These are phyloP conservation scores for Trissoscelio sp. DNA, from an alignment of 2,888 invertebrate species.

Conservation along the genomic window DNA sequence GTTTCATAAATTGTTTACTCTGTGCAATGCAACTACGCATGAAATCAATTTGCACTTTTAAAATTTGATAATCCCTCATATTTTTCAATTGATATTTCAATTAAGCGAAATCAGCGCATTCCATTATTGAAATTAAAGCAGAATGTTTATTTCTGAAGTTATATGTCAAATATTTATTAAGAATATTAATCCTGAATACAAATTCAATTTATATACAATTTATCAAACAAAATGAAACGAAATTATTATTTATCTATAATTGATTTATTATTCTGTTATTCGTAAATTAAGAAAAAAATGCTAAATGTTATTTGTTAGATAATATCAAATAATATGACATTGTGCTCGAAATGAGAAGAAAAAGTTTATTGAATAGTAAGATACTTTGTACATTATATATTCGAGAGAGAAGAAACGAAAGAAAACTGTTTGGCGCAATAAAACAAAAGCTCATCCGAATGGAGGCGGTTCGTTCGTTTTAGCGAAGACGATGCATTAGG, in stretches of 20 bases:
- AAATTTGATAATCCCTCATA: no score
- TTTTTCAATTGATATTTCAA: no score
- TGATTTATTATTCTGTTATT: no score
- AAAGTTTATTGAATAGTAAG: conserved; percentile 9
- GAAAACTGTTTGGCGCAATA: neutral
- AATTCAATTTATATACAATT: no score
- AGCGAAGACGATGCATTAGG: conserved; percentile 15
- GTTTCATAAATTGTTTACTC: neutral
- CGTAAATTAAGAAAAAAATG: neutral
- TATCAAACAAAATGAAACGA: no score
- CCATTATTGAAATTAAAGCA: no score
- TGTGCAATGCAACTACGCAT: neutral
- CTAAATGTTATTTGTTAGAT: neutral
- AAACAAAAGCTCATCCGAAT: conserved; percentile 17
- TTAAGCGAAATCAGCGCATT: no score
- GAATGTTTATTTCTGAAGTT: no score
- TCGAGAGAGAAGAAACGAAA: conserved; percentile 4
- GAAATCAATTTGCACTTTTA: neutral
- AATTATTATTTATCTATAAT: no score
- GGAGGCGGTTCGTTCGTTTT: conserved; percentile 3
- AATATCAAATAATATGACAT: neutral
- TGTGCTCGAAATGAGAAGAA: neutral
- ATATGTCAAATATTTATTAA: no score
- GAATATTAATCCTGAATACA: no score
- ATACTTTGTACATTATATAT: conserved; percentile 9